Percentiles rank a stretch among this genome's conserved stretches.
Conservation (phyloP, 1,140 invertebrate species). For the Diabrotica undecimpunctata region DNA sequence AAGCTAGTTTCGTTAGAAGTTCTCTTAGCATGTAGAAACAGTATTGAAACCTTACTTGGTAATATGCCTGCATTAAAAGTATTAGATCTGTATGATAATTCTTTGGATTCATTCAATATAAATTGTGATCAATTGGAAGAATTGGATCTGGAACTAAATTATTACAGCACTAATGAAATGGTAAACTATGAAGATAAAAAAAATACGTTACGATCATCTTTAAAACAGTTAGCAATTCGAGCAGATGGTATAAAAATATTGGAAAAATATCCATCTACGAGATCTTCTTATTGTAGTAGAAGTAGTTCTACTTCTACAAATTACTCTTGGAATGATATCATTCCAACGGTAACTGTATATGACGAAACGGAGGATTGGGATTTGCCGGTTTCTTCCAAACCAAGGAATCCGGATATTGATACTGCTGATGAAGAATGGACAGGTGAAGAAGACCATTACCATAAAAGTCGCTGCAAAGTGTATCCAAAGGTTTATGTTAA, state of each 20-base stretch:
- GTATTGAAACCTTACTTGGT: slow-evolving; percentile 11
- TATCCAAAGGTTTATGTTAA: slow-evolving; percentile 6
- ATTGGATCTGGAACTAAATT: slow-evolving; percentile 20
- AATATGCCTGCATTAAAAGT: slow-evolving; percentile 14
- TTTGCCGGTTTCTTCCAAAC: slow-evolving; percentile 4
- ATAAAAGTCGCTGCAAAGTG: background rate
- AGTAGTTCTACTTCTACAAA: background rate
- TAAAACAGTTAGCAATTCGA: too few species aligned
- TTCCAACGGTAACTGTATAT: background rate
- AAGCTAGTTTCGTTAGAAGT: slow-evolving; percentile 4
- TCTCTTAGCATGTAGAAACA: slow-evolving; percentile 12
- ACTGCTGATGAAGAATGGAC: slow-evolving; percentile 20
- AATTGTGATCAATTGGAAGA: background rate
- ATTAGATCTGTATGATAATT: slow-evolving; percentile 22
- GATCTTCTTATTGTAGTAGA: background rate
- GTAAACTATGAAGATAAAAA: slow-evolving; percentile 4
- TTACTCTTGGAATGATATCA: background rate
- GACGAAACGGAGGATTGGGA: slow-evolving; percentile 21
- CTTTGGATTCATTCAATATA: slow-evolving; percentile 12
- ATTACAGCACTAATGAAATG: slow-evolving; percentile 5
- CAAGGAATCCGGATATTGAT: slow-evolving; percentile 16
- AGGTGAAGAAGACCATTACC: slow-evolving; percentile 3
- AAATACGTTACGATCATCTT: background rate
- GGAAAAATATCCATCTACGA: background rate
- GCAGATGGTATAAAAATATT: background rate